Conservation (phyloP, 2,888 invertebrate species). For the Brachypalpus laphriformis region DNA sequence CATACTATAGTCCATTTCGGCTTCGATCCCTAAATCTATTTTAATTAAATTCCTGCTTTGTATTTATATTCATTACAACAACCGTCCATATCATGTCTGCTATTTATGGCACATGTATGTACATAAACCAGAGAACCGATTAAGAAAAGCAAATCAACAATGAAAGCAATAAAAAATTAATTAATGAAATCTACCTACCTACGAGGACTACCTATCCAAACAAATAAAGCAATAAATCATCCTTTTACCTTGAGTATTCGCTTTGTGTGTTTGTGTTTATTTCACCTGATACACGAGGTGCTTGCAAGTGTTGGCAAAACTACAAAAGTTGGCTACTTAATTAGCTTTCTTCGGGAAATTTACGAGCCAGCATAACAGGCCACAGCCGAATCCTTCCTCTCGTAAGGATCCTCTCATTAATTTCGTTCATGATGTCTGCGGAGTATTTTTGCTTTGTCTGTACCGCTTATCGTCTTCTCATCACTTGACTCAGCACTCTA, state of each 20-base stretch:
- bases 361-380: constrained; percentile 36
- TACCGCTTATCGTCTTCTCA: constrained; percentile 37
- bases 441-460: background rate
- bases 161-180: constrained; percentile 48
- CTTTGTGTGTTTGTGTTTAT: background rate
- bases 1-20: too few relatives aligned
- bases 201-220: background rate
- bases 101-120: constrained; percentile 5
- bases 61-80: background rate
- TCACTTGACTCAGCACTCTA: constrained; percentile 18
- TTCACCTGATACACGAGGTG: background rate
- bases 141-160: constrained; percentile 41
- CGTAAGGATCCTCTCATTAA: constrained; percentile 45
- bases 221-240: constrained; percentile 48
- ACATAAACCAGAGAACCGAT: constrained; percentile 40
- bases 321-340: constrained; percentile 53
- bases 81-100: background rate
- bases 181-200: constrained; percentile 40
- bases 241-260: constrained; percentile 1
- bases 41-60: constrained; percentile 2
- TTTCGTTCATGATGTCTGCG: constrained; percentile 34
- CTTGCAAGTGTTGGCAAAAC: constrained; percentile 34
- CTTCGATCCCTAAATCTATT: background rate
- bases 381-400: constrained; percentile 29
- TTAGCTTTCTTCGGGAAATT: constrained; percentile 48